These are phyloP conservation scores for Drosophila tani DNA, from an alignment of 1,140 invertebrate species.

Conservation along the genomic window DNA sequence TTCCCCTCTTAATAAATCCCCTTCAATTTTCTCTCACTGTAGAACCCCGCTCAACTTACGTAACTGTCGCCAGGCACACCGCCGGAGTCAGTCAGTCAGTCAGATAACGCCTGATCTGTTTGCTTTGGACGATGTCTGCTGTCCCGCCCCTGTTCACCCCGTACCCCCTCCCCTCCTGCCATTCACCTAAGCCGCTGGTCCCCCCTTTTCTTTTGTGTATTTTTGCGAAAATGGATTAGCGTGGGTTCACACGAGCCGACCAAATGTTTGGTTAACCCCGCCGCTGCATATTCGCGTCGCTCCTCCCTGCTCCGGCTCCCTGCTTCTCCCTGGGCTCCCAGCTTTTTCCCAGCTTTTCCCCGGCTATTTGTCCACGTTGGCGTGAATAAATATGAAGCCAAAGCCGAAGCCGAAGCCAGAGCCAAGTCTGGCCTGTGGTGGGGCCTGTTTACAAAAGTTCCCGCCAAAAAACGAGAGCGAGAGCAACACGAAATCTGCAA, in stretches of 20 bases:
- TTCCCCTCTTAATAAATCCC: no score
- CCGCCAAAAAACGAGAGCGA: constrained; percentile 60
- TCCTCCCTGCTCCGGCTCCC: not conserved
- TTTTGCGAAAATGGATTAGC: constrained; percentile 81
- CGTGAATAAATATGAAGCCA: constrained; percentile 69
- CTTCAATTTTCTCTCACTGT: constrained; percentile 9
- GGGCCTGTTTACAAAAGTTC: constrained; percentile 68
- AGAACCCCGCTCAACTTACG: constrained; percentile 42
- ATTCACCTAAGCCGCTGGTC: not conserved
- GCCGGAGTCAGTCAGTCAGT: constrained; percentile 31
- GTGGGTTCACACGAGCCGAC: constrained; percentile 79
- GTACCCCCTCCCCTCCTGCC: not conserved
- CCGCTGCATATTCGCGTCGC: not conserved
- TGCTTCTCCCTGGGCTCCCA: not conserved
- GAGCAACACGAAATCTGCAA: constrained; percentile 62
- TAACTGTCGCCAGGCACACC: constrained; percentile 51
- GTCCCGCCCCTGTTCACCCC: constrained; percentile 4
- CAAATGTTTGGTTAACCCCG: constrained; percentile 65
- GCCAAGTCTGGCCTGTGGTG: constrained; percentile 22
- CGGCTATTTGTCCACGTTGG: constrained; percentile 52
- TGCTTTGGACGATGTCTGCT: constrained; percentile 56
- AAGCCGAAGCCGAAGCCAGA: not conserved
- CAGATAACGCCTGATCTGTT: constrained; percentile 75
- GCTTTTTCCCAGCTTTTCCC: constrained; percentile 2
- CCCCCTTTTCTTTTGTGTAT: constrained; percentile 21